Percentiles rank a stretch among this genome's conserved stretches.
Conservation (phyloP, 2,888 invertebrate species). For the Rotaria sp. region DNA sequence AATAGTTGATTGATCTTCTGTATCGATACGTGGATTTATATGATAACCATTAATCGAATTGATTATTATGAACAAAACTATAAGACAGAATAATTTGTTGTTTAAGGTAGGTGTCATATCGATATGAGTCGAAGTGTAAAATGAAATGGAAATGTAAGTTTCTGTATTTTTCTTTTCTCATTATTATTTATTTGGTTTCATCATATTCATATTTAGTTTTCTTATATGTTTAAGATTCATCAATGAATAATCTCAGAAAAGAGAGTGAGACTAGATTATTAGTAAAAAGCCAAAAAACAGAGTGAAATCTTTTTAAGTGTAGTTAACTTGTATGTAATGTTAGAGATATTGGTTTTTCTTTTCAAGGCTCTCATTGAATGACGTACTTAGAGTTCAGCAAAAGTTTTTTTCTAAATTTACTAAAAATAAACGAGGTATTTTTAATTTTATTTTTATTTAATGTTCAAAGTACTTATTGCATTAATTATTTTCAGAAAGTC, state of each 20-base stretch:
- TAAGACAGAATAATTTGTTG: neutral
- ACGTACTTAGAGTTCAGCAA: no score
- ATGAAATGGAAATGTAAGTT: neutral
- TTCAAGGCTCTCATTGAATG: no score
- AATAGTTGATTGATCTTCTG: neutral
- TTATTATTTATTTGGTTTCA: neutral
- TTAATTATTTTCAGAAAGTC: no score
- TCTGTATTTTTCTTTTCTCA: neutral
- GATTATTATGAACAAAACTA: neutral
- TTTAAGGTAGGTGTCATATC: neutral
- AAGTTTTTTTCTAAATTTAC: no score
- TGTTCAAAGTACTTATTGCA: no score
- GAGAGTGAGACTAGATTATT: no score
- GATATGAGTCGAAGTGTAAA: neutral
- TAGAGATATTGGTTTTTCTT: no score
- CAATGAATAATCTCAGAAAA: neutral
- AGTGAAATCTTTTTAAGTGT: no score
- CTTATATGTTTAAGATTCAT: neutral
- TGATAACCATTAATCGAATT: neutral
- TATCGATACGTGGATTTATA: neutral
- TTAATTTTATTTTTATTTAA: no score
- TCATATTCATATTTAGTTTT: neutral
- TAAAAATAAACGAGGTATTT: no score
- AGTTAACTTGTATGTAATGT: no score
- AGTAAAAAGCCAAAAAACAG: no score